Base-by-base conservation (phyloP, 92 coral and sea anemone genomes). In the Heteractis magnifica region DNA sequence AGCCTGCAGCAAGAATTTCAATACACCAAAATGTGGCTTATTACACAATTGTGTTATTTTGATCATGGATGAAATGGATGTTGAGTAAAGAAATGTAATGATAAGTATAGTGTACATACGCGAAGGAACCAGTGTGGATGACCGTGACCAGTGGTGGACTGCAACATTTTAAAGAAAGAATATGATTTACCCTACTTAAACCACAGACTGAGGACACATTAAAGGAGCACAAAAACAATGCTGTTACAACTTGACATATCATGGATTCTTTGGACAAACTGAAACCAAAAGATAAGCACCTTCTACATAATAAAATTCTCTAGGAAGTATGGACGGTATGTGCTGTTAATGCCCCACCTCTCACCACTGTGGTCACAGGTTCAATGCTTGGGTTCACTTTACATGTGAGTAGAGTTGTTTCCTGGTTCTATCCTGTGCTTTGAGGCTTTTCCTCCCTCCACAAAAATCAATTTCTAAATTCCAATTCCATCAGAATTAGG, bases 131-230 rank as follows among this genome's bases (percentile, higher is more conserved):
- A 68, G 4, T 51, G 77, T 81, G 84, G 84, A 81, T 68, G 49
- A 49, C 52, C 53, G 84, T 71, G 84, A 75, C 72, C 56, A 51
- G 77, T 81, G 65, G 84, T 81, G 51, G 62, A 68, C 84, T 81
- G 84, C 72, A 81, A 81, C 77, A 81, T 68, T 51, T 65, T 81
- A 81, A 81, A 68, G 41, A 55, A 81, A 50, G 52, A 79, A 62
- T n/a, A 65, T 56, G 51, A 70, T 68, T 68, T 68, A 68, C 73
- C 73, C 73, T 68, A 68, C 4, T 20, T 23, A 18, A 59, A 5
- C 4, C 6, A 62, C 70, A 59, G 70, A n/a, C 5, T 18, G 70
- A 62, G 10, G 20, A 62, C 70, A 62, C 34, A 62, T 12, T 18
- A 62, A 18, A 2, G 70, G 3, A n/a, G 70, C 70, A 62, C 64